phyloP scores from a whole-genome alignment of 2,113 vertebrate species.

The Saccopteryx bilineata region DNA sequence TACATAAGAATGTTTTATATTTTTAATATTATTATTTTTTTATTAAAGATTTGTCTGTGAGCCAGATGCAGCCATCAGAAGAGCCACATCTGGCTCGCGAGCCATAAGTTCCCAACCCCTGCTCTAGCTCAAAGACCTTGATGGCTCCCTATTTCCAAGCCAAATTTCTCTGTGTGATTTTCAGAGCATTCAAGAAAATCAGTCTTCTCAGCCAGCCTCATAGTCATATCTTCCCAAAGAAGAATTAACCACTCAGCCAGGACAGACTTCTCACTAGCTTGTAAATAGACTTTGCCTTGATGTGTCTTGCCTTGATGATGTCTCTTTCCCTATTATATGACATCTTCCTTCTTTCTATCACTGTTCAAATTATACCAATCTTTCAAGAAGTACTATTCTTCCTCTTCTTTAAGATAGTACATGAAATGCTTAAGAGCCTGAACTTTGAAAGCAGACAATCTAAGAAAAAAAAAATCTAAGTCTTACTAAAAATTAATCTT shows the following conservation, averaged over 20 bases:
- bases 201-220: neutral
- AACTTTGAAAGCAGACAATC: neutral
- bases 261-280: neutral
- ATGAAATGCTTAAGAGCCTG: neutral
- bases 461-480: neutral
- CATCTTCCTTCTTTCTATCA: neutral
- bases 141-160: conserved; percentile 43
- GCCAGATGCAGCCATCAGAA: no score
- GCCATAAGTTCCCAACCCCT: no score
- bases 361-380: neutral
- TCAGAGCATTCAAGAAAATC: neutral
- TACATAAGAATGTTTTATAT: no score
- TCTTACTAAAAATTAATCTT: neutral
- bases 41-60: no score
- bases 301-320: neutral
- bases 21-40: no score
- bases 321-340: neutral
- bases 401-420: neutral
- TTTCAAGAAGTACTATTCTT: neutral
- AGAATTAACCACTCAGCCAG: neutral
- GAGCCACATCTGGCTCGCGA: no score
- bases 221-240: neutral
- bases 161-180: neutral
- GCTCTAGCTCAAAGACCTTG: neutral
- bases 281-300: no score